These are phyloP conservation scores for Lordiphosa andalusiaca DNA, from an alignment of 2,888 invertebrate species.

Conservation along the genomic window DNA sequence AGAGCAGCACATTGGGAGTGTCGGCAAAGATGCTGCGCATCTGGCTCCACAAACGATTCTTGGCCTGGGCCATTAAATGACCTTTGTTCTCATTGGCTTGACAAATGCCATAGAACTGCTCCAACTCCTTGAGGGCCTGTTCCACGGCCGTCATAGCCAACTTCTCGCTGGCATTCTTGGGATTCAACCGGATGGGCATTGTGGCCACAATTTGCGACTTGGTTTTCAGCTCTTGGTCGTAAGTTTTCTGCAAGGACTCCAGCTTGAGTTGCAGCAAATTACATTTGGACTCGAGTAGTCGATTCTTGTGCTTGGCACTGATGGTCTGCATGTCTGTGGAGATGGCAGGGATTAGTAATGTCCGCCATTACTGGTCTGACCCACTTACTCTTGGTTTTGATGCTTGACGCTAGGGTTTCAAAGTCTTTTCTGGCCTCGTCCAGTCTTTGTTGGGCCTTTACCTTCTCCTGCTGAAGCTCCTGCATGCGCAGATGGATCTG, in stretches of 20 bases:
- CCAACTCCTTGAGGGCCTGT: constrained; percentile 69
- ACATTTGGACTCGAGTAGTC: constrained; percentile 55
- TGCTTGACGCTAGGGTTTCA: constrained; percentile 60
- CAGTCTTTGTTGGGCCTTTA: constrained; percentile 39
- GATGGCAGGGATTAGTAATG: not conserved
- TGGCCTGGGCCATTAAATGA: constrained; percentile 56
- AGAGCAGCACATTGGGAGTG: constrained; percentile 75
- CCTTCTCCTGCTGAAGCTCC: constrained; percentile 62
- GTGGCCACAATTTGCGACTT: constrained; percentile 60
- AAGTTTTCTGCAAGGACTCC: constrained; percentile 51
- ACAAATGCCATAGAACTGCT: constrained; percentile 68
- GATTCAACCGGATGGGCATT: constrained; percentile 74
- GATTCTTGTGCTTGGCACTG: constrained; percentile 61
- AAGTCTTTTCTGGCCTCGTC: constrained; percentile 60
- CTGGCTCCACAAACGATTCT: constrained; percentile 72
- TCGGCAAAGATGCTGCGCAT: constrained; percentile 72
- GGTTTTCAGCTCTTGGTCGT: constrained; percentile 60
- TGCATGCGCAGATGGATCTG: constrained; percentile 72
- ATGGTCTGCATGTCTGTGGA: constrained; percentile 73
- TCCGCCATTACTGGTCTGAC: not conserved
- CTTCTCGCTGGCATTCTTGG: constrained; percentile 70
- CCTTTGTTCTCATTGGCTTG: constrained; percentile 45
- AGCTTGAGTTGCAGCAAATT: constrained; percentile 71
- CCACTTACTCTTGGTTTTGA: constrained; percentile 76
- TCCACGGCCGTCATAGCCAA: constrained; percentile 63